Evolutionary conservation across 2,888 invertebrate genomes (phyloP).

Genomic region (Drosophila formosana): DNA sequence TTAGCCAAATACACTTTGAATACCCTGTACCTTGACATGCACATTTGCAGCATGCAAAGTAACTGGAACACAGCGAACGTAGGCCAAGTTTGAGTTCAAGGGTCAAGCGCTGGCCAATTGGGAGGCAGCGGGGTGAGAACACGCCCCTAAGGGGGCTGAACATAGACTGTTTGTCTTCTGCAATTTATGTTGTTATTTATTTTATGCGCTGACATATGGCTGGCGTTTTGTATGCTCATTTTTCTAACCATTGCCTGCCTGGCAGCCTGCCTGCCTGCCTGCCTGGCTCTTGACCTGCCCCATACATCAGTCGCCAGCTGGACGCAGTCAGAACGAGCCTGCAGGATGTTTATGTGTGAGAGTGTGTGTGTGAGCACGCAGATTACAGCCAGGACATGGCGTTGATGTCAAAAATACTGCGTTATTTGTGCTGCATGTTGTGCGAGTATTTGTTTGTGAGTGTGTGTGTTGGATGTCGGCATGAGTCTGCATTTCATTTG

Average conservation of each 20-base stretch:
- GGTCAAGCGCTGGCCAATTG: conserved; percentile 28
- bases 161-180: conserved; percentile 36
- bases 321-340: conserved; percentile 29
- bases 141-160: conserved; percentile 23
- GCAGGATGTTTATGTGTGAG: not conserved
- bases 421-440: conserved; percentile 67
- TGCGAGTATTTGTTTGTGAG: conserved; percentile 22
- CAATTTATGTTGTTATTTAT: conserved; percentile 78
- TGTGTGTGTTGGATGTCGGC: conserved; percentile 39
- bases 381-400: conserved; percentile 54
- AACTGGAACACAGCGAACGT: not conserved
- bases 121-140: not conserved
- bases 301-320: conserved; percentile 70
- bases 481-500: conserved; percentile 80
- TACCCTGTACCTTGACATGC: not conserved
- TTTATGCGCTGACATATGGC: conserved; percentile 72
- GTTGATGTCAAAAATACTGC: conserved; percentile 68
- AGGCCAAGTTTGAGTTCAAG: conserved; percentile 26
- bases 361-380: conserved; percentile 24
- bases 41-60: conserved; percentile 5
- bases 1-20: not conserved
- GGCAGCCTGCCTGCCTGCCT: conserved; percentile 14
- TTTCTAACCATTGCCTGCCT: conserved; percentile 52
- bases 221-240: conserved; percentile 68
- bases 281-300: conserved; percentile 57